phyloP scores from a whole-genome alignment of 2,113 vertebrate genomes.

The Murina feae region DNA sequence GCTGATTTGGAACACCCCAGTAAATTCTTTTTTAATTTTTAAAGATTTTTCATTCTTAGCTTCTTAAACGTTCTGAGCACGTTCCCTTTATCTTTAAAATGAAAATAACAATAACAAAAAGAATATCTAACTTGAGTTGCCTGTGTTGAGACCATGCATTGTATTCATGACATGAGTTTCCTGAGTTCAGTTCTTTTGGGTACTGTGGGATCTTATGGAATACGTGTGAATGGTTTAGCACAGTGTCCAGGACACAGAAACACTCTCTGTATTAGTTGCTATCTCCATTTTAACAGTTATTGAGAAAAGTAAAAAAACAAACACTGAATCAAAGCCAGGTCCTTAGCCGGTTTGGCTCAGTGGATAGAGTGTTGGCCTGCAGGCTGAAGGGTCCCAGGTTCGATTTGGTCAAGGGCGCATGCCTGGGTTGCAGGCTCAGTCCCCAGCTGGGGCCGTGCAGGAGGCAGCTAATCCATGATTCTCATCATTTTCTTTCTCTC shows the following conservation, averaged over 20 bases:
- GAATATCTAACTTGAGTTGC: not conserved
- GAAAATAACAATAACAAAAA: not conserved
- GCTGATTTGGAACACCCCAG: not conserved
- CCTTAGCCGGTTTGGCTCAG: too few species aligned
- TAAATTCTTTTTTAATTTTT: not conserved
- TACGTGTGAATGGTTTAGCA: not conserved
- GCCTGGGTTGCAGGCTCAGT: too few species aligned
- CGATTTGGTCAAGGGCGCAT: too few species aligned
- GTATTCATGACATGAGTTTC: not conserved
- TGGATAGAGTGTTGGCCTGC: too few species aligned
- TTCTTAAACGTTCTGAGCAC: not conserved
- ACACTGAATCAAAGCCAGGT: not conserved
- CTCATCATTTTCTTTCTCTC: too few species aligned
- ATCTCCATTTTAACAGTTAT: not conserved
- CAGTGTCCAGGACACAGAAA: too few species aligned
- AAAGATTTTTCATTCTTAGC: not conserved
- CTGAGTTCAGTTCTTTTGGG: not conserved
- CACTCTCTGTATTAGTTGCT: not conserved
- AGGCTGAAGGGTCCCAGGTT: too few species aligned
- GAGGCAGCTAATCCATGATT: too few species aligned
- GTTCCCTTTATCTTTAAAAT: constrained; percentile 23
- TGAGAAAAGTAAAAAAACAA: not conserved
- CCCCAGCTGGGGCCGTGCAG: too few species aligned
- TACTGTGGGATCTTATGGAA: not conserved
- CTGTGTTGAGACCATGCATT: rapidly evolving